phyloP scores from a whole-genome alignment of 2,888 invertebrate genomes.

The Nephrotoma appendiculata region DNA sequence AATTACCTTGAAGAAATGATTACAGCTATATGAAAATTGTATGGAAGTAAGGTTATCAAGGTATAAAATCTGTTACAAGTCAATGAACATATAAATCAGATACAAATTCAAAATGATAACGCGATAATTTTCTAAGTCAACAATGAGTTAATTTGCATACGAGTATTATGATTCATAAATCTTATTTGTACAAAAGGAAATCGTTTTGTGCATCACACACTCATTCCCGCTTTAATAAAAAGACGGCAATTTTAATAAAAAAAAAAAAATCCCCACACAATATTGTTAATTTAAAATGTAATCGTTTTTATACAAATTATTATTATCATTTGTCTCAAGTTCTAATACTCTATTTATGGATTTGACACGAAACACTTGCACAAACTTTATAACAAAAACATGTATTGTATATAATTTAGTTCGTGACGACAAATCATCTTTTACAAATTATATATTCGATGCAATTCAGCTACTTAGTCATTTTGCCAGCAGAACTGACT shows the following conservation, averaged over 20 bases:
- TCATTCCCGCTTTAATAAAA: not conserved
- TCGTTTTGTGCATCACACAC: not conserved
- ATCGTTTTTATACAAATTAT: not conserved
- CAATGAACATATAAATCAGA: not conserved
- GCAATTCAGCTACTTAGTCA: too few relatives aligned
- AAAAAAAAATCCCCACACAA: not conserved
- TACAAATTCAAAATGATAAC: not conserved
- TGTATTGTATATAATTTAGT: not conserved
- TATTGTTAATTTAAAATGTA: not conserved
- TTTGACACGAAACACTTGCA: not conserved
- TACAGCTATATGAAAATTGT: not conserved
- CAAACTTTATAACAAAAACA: not conserved
- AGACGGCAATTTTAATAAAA: not conserved
- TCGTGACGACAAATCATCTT: not conserved
- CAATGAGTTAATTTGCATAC: not conserved
- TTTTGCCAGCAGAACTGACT: too few relatives aligned
- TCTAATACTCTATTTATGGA: not conserved
- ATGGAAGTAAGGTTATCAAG: not conserved
- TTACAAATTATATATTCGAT: not conserved
- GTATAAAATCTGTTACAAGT: not conserved
- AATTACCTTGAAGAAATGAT: not conserved
- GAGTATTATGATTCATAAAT: not conserved
- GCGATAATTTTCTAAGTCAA: not conserved
- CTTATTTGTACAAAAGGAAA: not conserved
- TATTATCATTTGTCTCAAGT: not conserved